Conservation (phyloP, 2,888 invertebrate species). For the Drosophila merina region DNA sequence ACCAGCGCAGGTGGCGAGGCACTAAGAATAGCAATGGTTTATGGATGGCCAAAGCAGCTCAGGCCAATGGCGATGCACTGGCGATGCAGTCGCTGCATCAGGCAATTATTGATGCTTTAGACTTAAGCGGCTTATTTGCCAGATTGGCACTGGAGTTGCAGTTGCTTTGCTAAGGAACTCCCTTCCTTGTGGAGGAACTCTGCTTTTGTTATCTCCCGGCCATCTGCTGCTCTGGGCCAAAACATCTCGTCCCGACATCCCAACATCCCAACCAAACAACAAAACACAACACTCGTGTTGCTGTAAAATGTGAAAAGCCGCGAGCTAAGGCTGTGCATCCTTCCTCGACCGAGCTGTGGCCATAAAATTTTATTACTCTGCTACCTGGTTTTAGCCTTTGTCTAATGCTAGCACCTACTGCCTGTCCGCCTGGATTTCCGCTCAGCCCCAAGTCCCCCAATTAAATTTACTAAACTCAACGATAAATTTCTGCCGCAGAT, state of each 20-base stretch:
- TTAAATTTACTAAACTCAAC: conserved; percentile 78
- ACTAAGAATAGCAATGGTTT: conserved; percentile 3
- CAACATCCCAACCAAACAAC: conserved; percentile 2
- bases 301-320: conserved; percentile 28
- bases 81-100: background rate
- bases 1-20: background rate
- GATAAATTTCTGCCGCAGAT: conserved; percentile 73
- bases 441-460: conserved; percentile 60
- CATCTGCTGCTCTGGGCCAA: conserved; percentile 28
- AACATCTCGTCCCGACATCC: conserved; percentile 1
- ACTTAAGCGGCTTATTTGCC: conserved; percentile 59
- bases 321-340: conserved; percentile 11
- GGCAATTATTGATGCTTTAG: conserved; percentile 58
- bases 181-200: conserved; percentile 4
- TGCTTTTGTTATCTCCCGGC: conserved; percentile 21
- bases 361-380: conserved; percentile 81
- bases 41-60: background rate
- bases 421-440: conserved; percentile 48
- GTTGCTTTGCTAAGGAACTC: conserved; percentile 1
- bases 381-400: conserved; percentile 75
- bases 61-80: too few relatives aligned
- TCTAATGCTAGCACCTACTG: conserved; percentile 50
- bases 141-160: background rate
- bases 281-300: conserved; percentile 6
- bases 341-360: conserved; percentile 30